Base-by-base conservation (phyloP, 2,797 vertebrate species). In the Eremophila alpestris region DNA sequence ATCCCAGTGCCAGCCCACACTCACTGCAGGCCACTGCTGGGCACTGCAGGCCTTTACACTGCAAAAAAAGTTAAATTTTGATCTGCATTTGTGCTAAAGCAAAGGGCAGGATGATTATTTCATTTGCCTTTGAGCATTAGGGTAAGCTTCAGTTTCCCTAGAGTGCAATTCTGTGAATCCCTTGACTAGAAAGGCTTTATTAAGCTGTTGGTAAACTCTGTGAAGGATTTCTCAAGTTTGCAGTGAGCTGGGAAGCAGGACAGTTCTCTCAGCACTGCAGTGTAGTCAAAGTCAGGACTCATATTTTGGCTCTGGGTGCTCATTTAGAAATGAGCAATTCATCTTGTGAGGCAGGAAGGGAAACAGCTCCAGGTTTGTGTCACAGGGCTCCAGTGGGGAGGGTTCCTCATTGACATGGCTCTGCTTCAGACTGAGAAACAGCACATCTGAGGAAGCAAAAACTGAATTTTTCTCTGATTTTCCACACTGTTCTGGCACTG, bases 271-370 rank as follows among this genome's bases (percentile, higher is more conserved):
- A 76, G 69, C 52, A 36, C 19, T 84, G 52, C 23, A 34, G 18
- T 67, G 46, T 52, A 69, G 67, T 45, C 76, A 94, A 94, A 95
- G 74, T 95, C 78, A 96, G 80, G 54, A 93, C 52, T 94, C 59
- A 34, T 45, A 85, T 83, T 96, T 83, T 95, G 91, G 82, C 96
- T 97, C 17, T 77, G 92, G 76, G 69, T 91, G 87, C 87, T 97
- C 78, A 89, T 41, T 95, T 97, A 68, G 52, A 98, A 97, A 97
- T 96, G 91, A 96, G 48, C 71, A 94, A 95, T 96, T 94, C 68
- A 91, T 97, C 93, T 87, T 90, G 17, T 51, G 91, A 77, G 78
- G 49, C 29, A 87, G n/a, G 89, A 89, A 90, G 59, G 88, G 83
- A 97, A 96, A 92, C 55, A 81, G 70, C 90, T 96, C 81, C 88